phyloP scores from a whole-genome alignment of 2,888 invertebrate genomes.

The Galeruca laticollis region DNA sequence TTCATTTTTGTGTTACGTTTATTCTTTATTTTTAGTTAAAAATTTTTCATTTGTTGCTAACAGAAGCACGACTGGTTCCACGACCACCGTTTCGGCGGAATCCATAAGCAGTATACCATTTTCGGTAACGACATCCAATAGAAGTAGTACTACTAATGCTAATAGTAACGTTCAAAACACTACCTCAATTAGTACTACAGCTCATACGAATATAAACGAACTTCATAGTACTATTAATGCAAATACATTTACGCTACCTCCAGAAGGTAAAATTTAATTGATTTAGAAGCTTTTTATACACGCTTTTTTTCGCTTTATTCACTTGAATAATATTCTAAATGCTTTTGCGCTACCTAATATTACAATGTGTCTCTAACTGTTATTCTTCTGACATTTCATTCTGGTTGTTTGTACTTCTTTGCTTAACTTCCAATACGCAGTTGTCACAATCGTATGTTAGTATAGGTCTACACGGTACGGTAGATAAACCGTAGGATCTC shows the following conservation, averaged over 20 bases:
- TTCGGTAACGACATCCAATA: not conserved
- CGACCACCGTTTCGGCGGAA: not conserved
- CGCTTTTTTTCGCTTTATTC: too few species aligned
- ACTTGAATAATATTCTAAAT: too few species aligned
- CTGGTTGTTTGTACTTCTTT: too few species aligned
- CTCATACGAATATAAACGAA: not conserved
- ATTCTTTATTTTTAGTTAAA: not conserved
- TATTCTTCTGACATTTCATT: too few species aligned
- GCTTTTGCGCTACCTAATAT: too few species aligned
- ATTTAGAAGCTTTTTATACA: not conserved
- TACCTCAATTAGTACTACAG: not conserved
- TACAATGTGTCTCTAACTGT: too few species aligned
- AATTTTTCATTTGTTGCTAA: not conserved
- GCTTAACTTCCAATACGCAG: too few species aligned
- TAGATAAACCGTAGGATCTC: too few species aligned
- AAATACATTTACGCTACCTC: conserved; percentile 3
- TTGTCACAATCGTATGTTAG: too few species aligned
- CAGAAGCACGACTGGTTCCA: not conserved
- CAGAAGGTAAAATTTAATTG: conserved; percentile 12
- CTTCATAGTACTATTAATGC: not conserved
- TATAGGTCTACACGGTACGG: too few species aligned
- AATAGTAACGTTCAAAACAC: too few species aligned
- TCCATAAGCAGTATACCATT: not conserved
- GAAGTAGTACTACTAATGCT: not conserved
- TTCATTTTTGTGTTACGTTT: not conserved